Base-by-base conservation (phyloP, 2,797 vertebrate species). In the Mallotus villosus region DNA sequence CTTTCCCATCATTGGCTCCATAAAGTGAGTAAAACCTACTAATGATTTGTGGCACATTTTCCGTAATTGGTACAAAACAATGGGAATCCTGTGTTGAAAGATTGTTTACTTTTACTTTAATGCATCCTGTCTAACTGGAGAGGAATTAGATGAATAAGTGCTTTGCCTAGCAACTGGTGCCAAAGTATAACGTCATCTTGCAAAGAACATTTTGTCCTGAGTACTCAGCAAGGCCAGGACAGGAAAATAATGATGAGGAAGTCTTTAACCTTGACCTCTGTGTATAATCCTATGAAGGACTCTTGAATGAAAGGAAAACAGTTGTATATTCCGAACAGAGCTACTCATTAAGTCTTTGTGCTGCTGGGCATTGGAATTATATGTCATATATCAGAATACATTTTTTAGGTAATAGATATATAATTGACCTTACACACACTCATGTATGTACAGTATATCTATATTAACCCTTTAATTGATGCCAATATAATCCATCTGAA, bases 1-100 rank as follows among this genome's bases (percentile, higher is more conserved):
- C 58, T 95, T 97, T 89, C 97, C 96, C 67, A 94, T 98, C 78
- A 73, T 96, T 85, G 92, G 89, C 69, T 89, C 90, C 79, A 90
- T 96, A 5, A 92, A 93, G 96, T 99, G 84, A 82, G 93, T 91
- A 84, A 55, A 72, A 59, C 8, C 51, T 55, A n/a, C 17, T n/a
- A 5, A n/a, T 51, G 75, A 73, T 82, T 73, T 7, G 17, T 49
- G 14, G 12, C 16, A 25, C 14, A 14, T 24, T 66, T 3, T 46
- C 41, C 41, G 9, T 8, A 46, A 14, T 46, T 46, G 41, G 2
- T 46, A 12, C 41, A 46, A 46, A 46, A 46, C 41, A 46, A 14
- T 12, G 41, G 41, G 11, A 46, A 46, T 46, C 41, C 41, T 46
- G n/a, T 21, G 63, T 65, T 65, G 4, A 22, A 46, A 29, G 29